Conservation (phyloP, 2,888 invertebrate species). For the Lacanobia oleracea region DNA sequence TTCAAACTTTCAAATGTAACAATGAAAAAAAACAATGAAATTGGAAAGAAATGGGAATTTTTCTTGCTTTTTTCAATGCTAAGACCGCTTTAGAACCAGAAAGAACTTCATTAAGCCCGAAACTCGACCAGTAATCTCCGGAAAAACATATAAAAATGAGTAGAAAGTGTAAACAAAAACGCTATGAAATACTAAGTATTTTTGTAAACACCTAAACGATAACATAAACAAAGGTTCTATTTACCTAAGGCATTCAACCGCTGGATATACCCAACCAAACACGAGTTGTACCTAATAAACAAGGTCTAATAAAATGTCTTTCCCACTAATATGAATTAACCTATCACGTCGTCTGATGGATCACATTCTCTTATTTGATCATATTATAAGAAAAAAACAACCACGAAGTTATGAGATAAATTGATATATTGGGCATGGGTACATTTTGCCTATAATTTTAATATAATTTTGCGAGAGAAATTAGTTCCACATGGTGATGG, state of each 20-base stretch:
- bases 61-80: no score
- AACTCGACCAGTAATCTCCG: neutral
- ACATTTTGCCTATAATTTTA: conserved; percentile 26
- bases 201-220: conserved; percentile 6
- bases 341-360: conserved; percentile 70
- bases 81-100: neutral
- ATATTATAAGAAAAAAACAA: conserved; percentile 47
- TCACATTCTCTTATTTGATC: conserved; percentile 58
- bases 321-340: conserved; percentile 57
- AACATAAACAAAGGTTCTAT: neutral
- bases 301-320: conserved; percentile 14
- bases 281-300: no score
- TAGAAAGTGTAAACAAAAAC: conserved; percentile 18
- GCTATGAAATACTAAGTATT: conserved; percentile 10
- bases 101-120: neutral
- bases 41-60: no score
- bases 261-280: neutral
- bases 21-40: no score
- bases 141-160: conserved; percentile 13
- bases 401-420: conserved; percentile 44
- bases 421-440: conserved; percentile 56
- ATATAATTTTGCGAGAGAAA: conserved; percentile 40
- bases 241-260: neutral
- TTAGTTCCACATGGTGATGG: conserved; percentile 40
- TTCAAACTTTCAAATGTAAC: no score